Evolutionary conservation across 2,113 vertebrate species (phyloP).

Genomic region (Misgurnus mizolepis): DNA sequence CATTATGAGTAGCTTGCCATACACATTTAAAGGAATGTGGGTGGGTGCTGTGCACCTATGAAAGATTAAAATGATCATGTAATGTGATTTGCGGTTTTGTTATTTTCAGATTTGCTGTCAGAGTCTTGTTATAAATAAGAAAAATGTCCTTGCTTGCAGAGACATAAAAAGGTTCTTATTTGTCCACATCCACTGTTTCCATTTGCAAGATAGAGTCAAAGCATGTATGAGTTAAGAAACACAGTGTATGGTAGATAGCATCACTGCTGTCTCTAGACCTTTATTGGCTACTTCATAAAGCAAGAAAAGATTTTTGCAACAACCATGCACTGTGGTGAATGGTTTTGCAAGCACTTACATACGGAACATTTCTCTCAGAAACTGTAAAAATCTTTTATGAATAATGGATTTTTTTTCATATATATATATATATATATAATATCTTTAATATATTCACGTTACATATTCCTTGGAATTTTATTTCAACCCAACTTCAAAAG

Average conservation of each 20-base stretch:
- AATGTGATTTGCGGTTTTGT: no score
- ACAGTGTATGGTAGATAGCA: neutral
- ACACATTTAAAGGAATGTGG: neutral
- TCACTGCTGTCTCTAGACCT: neutral
- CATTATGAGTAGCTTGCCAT: neutral
- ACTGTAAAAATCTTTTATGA: no score
- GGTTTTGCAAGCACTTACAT: neutral
- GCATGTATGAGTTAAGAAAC: neutral
- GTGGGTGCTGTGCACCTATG: neutral
- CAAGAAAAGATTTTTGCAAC: neutral
- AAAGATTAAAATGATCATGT: neutral
- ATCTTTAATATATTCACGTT: neutral
- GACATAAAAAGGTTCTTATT: neutral
- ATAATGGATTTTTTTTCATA: no score
- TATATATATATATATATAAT: neutral
- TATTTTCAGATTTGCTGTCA: no score
- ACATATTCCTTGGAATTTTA: neutral
- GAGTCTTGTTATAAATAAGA: neutral
- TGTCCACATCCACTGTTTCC: constrained; percentile 16
- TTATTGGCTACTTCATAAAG: neutral
- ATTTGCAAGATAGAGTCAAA: neutral
- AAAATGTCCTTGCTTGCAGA: neutral
- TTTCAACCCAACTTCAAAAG: neutral
- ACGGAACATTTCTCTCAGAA: neutral
- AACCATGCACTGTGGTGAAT: neutral